Conservation (phyloP, 2,888 invertebrate species). For the Subacronicta megacephala region DNA sequence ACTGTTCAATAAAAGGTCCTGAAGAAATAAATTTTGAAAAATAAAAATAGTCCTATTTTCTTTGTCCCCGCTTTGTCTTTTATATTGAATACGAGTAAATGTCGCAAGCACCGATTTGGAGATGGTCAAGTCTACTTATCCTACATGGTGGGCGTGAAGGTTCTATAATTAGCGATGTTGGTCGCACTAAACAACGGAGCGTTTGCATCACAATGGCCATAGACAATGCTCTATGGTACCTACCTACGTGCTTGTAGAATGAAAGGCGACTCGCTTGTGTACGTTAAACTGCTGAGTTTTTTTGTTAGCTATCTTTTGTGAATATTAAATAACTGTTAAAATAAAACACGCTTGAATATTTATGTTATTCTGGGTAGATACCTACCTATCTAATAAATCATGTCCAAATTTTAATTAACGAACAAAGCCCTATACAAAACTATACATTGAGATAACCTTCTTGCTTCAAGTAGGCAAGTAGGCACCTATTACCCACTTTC, state of each 20-base stretch:
- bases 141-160: constrained; percentile 11
- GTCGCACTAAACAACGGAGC: constrained; percentile 41
- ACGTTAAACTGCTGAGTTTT: constrained; percentile 46
- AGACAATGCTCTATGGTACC: constrained; percentile 60
- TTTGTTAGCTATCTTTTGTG: constrained; percentile 46
- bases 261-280: constrained; percentile 43
- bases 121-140: background rate
- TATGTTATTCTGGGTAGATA: background rate
- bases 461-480: too few relatives aligned
- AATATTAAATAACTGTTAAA: constrained; percentile 46
- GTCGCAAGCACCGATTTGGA: background rate
- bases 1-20: too few relatives aligned
- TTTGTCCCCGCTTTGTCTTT: too few relatives aligned
- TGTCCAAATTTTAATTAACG: too few relatives aligned
- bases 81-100: background rate
- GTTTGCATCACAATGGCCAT: constrained; percentile 56
- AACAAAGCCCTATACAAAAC: too few relatives aligned
- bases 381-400: too few relatives aligned
- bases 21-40: too few relatives aligned
- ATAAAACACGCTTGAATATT: constrained; percentile 6
- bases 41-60: too few relatives aligned
- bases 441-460: too few relatives aligned
- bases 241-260: constrained; percentile 49
- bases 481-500: too few relatives aligned
- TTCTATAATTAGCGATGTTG: constrained; percentile 51